Base-by-base conservation (phyloP, 92 coral and sea anemone genomes). In the Palythoa grandiflora region DNA sequence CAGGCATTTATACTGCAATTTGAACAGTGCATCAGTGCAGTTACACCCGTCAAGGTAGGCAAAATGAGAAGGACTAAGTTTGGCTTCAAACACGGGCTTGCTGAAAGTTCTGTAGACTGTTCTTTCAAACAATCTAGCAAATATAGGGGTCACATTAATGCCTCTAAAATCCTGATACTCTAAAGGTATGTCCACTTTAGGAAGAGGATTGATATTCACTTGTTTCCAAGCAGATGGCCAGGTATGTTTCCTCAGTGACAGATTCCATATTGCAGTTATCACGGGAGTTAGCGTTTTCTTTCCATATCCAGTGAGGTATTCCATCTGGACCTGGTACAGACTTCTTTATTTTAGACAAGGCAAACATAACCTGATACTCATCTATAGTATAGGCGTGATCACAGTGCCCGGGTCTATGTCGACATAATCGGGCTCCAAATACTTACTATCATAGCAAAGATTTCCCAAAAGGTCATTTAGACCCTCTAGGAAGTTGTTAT, bases 231-330 rank as follows among this genome's bases (percentile, higher is more conserved):
- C 83, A 5, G 68, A 63, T 10, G 89, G 89, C 92, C 94, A 88
- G 21, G 88, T 84, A 72, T 80, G 88, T 13, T 84, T 78, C 48
- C 71, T 35, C 71, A 85, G 72, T 11, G 94, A 89, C 9, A 73
- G 35, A 68, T 89, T 86, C 92, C 92, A 89, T 3, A 92, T 14
- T 14, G 79, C 61, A 6, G 81, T 75, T 12, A 86, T 79, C 8
- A 77, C 89, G 51, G 92, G 91, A 88, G 63, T 52, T 59, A n/a
- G 91, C 88, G 68, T 91, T 54, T 17, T 88, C 91, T 65, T 60
- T 88, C 94, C 86, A 91, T 6, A 91, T 83, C 93, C 93, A 91
- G 73, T 65, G 84, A 12, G 91, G 93, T 15, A 81, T 77, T 39
- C 70, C 89, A 71, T 91, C 89, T 53, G 91, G 94, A 13, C 91